These are phyloP conservation scores for Phyto melanocephala DNA, from an alignment of 2,888 invertebrate genomes.

Conservation along the genomic window DNA sequence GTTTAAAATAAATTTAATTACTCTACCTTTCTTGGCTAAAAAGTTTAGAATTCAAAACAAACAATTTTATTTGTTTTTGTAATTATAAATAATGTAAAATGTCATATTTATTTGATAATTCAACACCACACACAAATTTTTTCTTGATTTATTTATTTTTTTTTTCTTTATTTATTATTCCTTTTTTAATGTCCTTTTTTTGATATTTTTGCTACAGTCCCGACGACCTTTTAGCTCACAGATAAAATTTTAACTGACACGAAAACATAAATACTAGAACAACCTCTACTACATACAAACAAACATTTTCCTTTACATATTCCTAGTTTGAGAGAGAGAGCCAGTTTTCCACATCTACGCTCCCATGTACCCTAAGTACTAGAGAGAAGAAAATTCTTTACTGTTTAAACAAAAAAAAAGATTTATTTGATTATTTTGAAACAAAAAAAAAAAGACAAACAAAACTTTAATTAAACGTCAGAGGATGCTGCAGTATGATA, in stretches of 20 bases:
- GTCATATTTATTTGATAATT: not conserved
- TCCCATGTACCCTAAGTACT: not conserved
- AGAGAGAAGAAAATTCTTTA: not conserved
- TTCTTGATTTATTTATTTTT: not conserved
- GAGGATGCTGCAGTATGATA: slow-evolving; percentile 46
- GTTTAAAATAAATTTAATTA: not conserved
- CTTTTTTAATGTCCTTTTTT: not conserved
- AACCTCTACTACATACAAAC: slow-evolving; percentile 15
- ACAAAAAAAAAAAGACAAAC: not conserved
- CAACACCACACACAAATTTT: not conserved
- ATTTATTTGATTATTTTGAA: not conserved
- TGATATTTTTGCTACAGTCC: slow-evolving; percentile 19
- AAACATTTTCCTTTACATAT: not conserved
- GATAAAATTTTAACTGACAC: slow-evolving; percentile 73
- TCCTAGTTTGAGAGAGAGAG: not conserved
- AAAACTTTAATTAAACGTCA: slow-evolving; percentile 43
- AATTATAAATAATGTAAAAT: not conserved
- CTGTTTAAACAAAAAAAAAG: slow-evolving; percentile 13
- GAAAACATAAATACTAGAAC: slow-evolving; percentile 67
- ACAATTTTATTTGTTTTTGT: not conserved
- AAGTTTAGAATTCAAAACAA: not conserved
- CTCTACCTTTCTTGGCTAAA: not conserved
- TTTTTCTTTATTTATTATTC: not conserved
- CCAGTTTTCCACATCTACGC: not conserved
- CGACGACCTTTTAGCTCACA: slow-evolving; percentile 71